phyloP scores from a whole-genome alignment of 1,140 invertebrate genomes.

The Anoplolepis gracilipes region DNA sequence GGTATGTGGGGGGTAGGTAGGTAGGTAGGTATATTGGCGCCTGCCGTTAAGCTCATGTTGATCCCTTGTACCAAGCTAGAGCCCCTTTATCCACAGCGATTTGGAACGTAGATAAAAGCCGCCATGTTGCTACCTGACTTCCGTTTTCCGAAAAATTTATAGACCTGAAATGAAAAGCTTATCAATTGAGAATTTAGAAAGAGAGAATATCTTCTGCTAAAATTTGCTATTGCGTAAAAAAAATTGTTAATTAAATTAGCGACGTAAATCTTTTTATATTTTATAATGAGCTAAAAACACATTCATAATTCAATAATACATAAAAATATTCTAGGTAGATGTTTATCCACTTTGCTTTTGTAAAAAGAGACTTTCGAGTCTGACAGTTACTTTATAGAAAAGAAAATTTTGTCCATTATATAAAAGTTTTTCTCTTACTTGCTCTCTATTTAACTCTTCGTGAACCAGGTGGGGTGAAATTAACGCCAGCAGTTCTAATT shows the following conservation, averaged over 20 bases:
- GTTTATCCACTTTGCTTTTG: neutral
- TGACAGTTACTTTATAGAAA: neutral
- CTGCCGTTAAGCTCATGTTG: slow-evolving; percentile 80
- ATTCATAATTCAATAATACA: neutral
- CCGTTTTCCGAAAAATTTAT: slow-evolving; percentile 39
- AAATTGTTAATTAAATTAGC: neutral
- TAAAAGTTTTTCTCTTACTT: neutral
- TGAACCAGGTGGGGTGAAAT: too few relatives aligned
- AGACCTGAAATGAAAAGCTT: neutral
- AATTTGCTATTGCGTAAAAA: neutral
- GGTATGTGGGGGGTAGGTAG: slow-evolving; percentile 62
- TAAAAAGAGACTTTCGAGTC: neutral
- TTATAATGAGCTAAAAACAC: neutral
- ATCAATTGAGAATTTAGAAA: neutral
- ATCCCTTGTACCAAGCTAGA: slow-evolving; percentile 78
- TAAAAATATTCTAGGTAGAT: neutral
- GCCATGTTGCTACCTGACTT: slow-evolving; percentile 58
- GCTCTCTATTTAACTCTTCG: too few relatives aligned
- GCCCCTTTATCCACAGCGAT: slow-evolving; percentile 71
- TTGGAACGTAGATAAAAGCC: slow-evolving; percentile 42
- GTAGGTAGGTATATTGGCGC: slow-evolving; percentile 80
- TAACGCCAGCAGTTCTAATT: too few relatives aligned
- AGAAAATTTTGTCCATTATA: neutral
- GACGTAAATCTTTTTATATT: neutral
- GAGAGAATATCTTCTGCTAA: neutral